Evolutionary conservation across 2,797 vertebrate species (phyloP).

Genomic region (Gorsachius magnificus): DNA sequence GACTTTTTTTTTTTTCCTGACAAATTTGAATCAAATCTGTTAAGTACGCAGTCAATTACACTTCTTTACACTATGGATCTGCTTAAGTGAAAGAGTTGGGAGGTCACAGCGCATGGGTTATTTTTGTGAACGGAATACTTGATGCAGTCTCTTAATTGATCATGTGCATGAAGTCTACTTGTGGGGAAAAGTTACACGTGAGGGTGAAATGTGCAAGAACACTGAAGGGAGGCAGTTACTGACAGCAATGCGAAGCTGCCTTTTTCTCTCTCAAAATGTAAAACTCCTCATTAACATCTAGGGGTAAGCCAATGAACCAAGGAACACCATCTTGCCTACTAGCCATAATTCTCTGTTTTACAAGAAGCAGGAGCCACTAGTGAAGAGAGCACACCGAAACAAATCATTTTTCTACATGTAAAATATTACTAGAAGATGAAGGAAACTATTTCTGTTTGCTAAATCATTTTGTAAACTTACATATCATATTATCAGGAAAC

Average conservation of each 20-base stretch:
- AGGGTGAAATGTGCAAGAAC: background rate
- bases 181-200: background rate
- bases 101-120: background rate
- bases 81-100: background rate
- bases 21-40: background rate
- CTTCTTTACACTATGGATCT: slow-evolving; percentile 29
- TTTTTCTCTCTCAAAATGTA: background rate
- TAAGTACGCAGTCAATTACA: slow-evolving; percentile 23
- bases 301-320: background rate
- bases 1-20: background rate
- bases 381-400: background rate
- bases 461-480: background rate
- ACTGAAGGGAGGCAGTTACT: background rate
- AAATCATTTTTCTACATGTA: background rate
- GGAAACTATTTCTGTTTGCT: background rate
- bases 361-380: background rate
- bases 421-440: background rate
- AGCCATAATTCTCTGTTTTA: background rate
- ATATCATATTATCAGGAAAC: background rate
- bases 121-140: slow-evolving; percentile 8
- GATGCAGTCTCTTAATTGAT: background rate
- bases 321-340: background rate
- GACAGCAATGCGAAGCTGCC: background rate
- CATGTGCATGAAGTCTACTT: background rate
- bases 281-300: background rate